Conservation (phyloP, 2,888 invertebrate species). For the Salpingus planirostris region DNA sequence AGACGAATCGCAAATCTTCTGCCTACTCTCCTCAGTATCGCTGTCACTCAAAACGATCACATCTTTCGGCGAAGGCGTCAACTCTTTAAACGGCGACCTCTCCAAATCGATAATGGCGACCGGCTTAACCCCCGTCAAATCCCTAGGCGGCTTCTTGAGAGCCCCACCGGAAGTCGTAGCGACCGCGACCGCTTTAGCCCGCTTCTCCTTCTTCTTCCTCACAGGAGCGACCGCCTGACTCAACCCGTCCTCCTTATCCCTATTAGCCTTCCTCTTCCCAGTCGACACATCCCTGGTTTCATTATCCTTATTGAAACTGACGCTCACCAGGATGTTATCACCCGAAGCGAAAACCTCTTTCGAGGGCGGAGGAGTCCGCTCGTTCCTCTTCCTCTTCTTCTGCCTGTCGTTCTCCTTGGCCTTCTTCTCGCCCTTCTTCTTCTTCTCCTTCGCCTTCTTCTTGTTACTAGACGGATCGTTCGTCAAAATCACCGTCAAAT, state of each 20-base stretch:
- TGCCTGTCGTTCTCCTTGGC: constrained; percentile 34
- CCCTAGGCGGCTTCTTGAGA: constrained; percentile 33
- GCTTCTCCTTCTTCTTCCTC: constrained; percentile 26
- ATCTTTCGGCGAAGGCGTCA: constrained; percentile 70
- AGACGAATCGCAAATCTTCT: constrained; percentile 29
- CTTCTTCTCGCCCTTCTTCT: constrained; percentile 40
- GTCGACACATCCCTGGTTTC: constrained; percentile 35
- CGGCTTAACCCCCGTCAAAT: constrained; percentile 51
- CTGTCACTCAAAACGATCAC: constrained; percentile 79
- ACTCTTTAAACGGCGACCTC: constrained; percentile 75
- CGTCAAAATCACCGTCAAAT: constrained; percentile 51
- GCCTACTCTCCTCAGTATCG: constrained; percentile 49
- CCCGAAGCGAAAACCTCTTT: constrained; percentile 91
- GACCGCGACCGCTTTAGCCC: constrained; percentile 41
- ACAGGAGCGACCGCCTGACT: constrained; percentile 24
- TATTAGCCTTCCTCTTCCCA: constrained; percentile 19
- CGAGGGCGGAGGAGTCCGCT: constrained; percentile 55
- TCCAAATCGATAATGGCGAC: constrained; percentile 81
- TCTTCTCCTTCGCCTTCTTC: constrained; percentile 44
- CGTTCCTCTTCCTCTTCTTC: constrained; percentile 37
- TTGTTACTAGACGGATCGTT: constrained; percentile 50
- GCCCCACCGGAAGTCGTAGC: too few relatives aligned
- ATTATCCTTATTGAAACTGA: constrained; percentile 73
- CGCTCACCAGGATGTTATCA: constrained; percentile 86
- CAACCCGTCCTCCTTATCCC: constrained; percentile 20